A percentile compares a stretch with the other conserved stretches of the same genome.
Conservation (phyloP, 2,888 invertebrate species). For the Stenotaenia linearis region DNA sequence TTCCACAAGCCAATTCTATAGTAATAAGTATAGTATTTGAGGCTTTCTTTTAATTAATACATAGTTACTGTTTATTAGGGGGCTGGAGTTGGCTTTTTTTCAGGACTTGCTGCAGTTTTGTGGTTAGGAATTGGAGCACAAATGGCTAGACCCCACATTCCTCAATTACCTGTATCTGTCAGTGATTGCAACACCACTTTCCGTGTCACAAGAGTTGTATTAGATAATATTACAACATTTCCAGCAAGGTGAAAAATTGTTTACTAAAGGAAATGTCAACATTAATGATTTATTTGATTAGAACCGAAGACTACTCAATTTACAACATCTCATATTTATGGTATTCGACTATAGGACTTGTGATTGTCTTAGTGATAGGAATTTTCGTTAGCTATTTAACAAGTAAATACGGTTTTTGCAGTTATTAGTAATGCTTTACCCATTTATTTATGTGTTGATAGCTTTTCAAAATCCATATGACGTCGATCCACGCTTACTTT, state of each 20-base stretch:
- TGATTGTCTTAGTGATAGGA: not conserved
- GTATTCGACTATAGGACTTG: not conserved
- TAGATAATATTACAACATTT: not conserved
- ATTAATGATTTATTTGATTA: not conserved
- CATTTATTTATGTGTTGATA: not conserved
- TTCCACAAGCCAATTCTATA: constrained; percentile 78
- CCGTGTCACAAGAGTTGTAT: not conserved
- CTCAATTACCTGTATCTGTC: not conserved
- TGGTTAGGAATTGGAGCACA: constrained; percentile 35
- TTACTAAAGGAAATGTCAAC: not conserved
- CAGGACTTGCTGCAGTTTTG: not conserved
- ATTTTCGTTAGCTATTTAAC: not conserved
- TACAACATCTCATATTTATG: not conserved
- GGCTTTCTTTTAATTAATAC: not conserved
- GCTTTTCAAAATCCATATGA: not conserved
- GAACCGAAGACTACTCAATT: not conserved
- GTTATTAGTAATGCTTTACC: no score
- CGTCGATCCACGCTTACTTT: not conserved
- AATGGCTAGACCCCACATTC: not conserved
- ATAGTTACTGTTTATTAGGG: not conserved
- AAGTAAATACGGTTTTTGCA: not conserved
- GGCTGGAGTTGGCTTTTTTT: not conserved
- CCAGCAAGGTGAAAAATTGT: not conserved
- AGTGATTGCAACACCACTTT: not conserved
- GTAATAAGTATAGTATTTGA: constrained; percentile 46